A percentile compares a stretch with the other conserved stretches of the same genome.
Conservation (phyloP, 2,888 invertebrate species). For the Noctua comes region DNA sequence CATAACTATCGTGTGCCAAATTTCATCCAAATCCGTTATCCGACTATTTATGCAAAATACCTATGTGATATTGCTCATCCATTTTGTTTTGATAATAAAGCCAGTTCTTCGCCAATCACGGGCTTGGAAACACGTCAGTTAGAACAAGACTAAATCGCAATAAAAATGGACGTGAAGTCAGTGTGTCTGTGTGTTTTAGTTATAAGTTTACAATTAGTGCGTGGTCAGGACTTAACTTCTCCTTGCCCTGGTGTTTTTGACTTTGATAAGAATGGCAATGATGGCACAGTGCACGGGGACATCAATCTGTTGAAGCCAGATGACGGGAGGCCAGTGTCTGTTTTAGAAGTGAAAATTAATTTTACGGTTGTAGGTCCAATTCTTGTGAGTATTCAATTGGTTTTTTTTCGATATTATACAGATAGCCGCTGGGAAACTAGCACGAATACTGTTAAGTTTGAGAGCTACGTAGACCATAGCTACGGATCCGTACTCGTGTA, state of each 20-base stretch:
- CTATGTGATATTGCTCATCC: conserved; percentile 51
- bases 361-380: conserved; percentile 75
- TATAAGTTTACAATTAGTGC: conserved; percentile 68
- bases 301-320: conserved; percentile 71
- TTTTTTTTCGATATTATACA: neutral
- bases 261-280: conserved; percentile 74
- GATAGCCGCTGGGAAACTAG: too few relatives aligned
- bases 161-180: conserved; percentile 63
- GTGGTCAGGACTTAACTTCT: conserved; percentile 72
- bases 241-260: conserved; percentile 80
- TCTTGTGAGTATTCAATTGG: neutral
- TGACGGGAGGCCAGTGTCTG: conserved; percentile 65
- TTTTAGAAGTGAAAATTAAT: conserved; percentile 73
- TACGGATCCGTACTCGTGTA: neutral
- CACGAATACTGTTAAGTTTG: neutral
- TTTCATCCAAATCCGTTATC: too few relatives aligned
- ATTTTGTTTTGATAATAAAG: conserved; percentile 45
- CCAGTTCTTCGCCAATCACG: conserved; percentile 70
- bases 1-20: too few relatives aligned
- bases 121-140: conserved; percentile 68
- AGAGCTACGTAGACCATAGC: neutral
- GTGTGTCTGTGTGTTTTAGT: conserved; percentile 65
- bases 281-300: conserved; percentile 71
- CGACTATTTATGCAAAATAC: neutral
- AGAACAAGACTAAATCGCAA: conserved; percentile 49